Evolutionary conservation across 2,113 vertebrate genomes (phyloP), one percentile per base, ranked within the genome.

Genomic region (Aptenodytes forsteri): DNA sequence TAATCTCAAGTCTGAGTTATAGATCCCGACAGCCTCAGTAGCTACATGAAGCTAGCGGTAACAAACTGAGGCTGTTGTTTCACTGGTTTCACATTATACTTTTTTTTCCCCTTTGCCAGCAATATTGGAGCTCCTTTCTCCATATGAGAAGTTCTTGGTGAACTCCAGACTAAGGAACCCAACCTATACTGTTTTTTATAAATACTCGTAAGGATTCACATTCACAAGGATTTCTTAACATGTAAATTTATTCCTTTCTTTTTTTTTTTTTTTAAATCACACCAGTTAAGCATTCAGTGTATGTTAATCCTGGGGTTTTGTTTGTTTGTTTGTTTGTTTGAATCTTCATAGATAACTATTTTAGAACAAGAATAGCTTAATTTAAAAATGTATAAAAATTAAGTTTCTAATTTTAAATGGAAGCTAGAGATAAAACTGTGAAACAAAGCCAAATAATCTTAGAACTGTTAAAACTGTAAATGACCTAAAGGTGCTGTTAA

Each of bases 191-290:
- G 2, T 0, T 16, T 83, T 79, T 86, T 56, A n/a, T 56, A 55
- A 61, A 65, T 36, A 49, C 11, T 30, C 0, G 0, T 4, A 70
- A 34, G 6, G 40, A 65, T 19, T 69, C 29, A 54, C 5, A 17
- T 38, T 90, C 69, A 52, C 6, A 49, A 71, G 2, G 7, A 42
- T 47, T 90, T 80, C 15, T 76, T 58, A 17, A 62, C 5, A 32
- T 15, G 7, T 8, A 73, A 32, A 27, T 52, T 32, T 30, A 13
- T 29, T 38, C 1, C 22, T 64, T 19, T 40, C n/a, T 78, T 42
- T 52, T 26, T 36, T 73, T 29, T 5, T 23, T 58, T 25, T 32
- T 80, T 32, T 8, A 18, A 47, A 52, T 58, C 16, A 58, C 34
- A 40, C 10, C 5, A 40, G 21, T 27, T 71, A 58, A 5, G 10